Evolutionary conservation across 2,888 invertebrate genomes (phyloP), one percentile per base, ranked within the genome.

Genomic region (Gastracanthus pulcherrimus): DNA sequence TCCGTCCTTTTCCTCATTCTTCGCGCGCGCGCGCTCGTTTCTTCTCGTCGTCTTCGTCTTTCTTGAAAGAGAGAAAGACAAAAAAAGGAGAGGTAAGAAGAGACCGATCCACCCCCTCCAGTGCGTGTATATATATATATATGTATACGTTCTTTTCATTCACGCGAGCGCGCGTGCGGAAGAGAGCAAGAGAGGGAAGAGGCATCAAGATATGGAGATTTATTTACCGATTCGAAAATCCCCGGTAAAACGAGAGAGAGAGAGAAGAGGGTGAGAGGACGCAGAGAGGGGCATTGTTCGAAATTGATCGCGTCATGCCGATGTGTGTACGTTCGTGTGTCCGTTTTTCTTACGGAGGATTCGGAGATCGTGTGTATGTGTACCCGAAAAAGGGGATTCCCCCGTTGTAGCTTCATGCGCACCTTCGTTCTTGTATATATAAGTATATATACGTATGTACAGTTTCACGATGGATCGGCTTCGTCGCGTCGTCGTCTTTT

Each of bases 251-350:
- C n/a, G n/a, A n/a, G n/a, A n/a, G n/a, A n/a, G n/a, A n/a, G n/a
- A n/a, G n/a, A n/a, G 55, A 81, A n/a, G 74, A 41, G 41, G 64
- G 64, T 55, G 55, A 55, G n/a, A 26, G 26, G 55, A 38, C 29
- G 36, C 38, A 16, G n/a, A n/a, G n/a, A n/a, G 76, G 26, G 84
- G 84, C 81, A 87, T 90, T 89, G 88, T 89, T 83, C 84, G 76
- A 85, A 86, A 88, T 88, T 87, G 90, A 90, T 90, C 89, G 88
- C 86, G 89, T 89, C 89, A 89, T 88, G 86, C 85, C 87, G 89
- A 89, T 89, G 87, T n/a, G n/a, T n/a, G n/a, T 84, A 85, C 84
- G 83, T 79, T 80, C 87, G 87, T 76, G 55, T 31, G 16, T 31
- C 51, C 38, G 48, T 58, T 48, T 76, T 69, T 87, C 86, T 87